Percentiles rank a stretch among this genome's conserved stretches.
phyloP scores from a whole-genome alignment of 2,888 invertebrate species.

The Thecocarcelia acutangulata region DNA sequence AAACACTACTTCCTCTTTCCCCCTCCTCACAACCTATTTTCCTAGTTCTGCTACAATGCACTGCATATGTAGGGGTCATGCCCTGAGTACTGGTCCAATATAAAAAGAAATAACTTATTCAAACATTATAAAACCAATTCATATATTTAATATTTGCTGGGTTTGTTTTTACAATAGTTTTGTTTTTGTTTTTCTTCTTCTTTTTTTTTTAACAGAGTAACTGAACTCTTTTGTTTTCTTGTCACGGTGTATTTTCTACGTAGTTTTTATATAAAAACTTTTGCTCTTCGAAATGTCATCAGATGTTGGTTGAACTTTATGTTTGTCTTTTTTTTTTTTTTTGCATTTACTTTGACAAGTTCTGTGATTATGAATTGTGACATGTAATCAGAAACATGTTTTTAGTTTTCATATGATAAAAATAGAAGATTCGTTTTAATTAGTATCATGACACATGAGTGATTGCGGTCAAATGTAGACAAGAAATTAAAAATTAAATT shows the following conservation, averaged over 20 bases:
- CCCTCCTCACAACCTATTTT: no score
- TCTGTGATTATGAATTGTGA: slow-evolving; percentile 31
- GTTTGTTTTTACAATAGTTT: neutral
- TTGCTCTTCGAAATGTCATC: neutral
- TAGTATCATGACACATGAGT: slow-evolving; percentile 38
- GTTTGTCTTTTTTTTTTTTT: neutral
- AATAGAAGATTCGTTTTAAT: slow-evolving; percentile 33
- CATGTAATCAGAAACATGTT: slow-evolving; percentile 27
- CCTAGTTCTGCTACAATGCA: no score
- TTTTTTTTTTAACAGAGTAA: neutral
- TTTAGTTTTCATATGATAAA: neutral
- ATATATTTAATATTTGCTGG: no score
- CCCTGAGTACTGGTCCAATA: no score
- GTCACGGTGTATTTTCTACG: no score
- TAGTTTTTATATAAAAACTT: neutral
- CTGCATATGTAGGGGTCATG: no score
- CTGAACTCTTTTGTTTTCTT: no score
- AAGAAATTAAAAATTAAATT: neutral
- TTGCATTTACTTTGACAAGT: neutral
- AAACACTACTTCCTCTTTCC: no score
- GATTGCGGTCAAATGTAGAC: slow-evolving; percentile 13
- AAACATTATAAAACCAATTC: no score
- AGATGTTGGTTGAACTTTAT: slow-evolving; percentile 23
- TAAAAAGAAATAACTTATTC: no score
- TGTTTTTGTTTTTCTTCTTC: neutral